Evolutionary conservation across 2,113 vertebrate species (phyloP).

Genomic region (Aspidoscelis tigris): DNA sequence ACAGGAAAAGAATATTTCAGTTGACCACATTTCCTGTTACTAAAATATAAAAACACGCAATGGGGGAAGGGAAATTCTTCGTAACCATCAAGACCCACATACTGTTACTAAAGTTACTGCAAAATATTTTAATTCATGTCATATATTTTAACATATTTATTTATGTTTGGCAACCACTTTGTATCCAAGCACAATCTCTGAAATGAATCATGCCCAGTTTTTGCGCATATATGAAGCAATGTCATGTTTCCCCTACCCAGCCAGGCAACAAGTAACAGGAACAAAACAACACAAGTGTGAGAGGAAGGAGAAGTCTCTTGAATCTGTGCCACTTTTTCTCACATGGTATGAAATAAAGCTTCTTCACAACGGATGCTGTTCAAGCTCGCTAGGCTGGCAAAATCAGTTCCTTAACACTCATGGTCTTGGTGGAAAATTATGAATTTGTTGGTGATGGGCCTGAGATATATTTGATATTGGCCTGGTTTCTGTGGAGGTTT

Average conservation of each 20-base stretch:
- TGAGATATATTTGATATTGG: too few relatives aligned
- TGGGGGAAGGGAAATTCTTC: conserved; percentile 38
- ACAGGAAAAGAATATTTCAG: conserved; percentile 40
- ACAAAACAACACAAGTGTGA: neutral
- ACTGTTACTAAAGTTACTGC: conserved; percentile 29
- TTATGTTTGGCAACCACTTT: conserved; percentile 17
- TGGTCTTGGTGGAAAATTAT: too few relatives aligned
- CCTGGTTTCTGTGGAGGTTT: too few relatives aligned
- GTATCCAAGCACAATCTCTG: neutral
- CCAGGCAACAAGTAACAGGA: conserved; percentile 16
- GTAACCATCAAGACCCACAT: conserved; percentile 53
- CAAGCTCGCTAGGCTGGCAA: neutral
- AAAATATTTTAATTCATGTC: neutral
- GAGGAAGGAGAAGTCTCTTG: too few relatives aligned
- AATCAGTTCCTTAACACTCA: too few relatives aligned
- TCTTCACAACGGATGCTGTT: neutral
- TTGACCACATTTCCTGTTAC: conserved; percentile 57
- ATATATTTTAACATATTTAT: neutral
- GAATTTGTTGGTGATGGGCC: too few relatives aligned
- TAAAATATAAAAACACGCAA: conserved; percentile 30
- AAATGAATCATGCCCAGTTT: conserved; percentile 9
- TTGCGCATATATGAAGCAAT: neutral
- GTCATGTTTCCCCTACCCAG: neutral
- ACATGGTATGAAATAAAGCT: neutral
- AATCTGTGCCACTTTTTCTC: neutral